phyloP scores from a whole-genome alignment of 2,888 invertebrate genomes.

The Liopterus haemorrhoidalis region DNA sequence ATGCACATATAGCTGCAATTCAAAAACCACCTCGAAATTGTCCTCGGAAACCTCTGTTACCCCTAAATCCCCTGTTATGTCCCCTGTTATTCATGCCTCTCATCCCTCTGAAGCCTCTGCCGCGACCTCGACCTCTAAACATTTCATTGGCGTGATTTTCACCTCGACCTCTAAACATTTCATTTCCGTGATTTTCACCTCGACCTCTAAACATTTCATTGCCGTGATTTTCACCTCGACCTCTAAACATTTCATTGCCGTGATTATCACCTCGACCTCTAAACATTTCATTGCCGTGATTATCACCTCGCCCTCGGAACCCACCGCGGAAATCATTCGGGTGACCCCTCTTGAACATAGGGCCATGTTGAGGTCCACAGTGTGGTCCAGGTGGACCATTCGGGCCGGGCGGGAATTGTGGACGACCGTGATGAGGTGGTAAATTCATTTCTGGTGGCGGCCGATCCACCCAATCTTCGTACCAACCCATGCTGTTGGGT shows the following conservation, averaged over 20 bases:
- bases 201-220: slow-evolving; percentile 13
- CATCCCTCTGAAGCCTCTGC: slow-evolving; percentile 24
- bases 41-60: slow-evolving; percentile 34
- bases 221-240: slow-evolving; percentile 13
- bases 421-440: too few species aligned
- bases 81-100: slow-evolving; percentile 36
- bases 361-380: too few species aligned
- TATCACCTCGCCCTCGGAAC: slow-evolving; percentile 19
- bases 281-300: slow-evolving; percentile 2
- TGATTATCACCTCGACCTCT: slow-evolving; percentile 17
- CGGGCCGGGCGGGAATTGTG: too few species aligned
- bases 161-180: slow-evolving; percentile 21
- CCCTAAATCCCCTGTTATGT: slow-evolving; percentile 29
- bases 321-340: slow-evolving; percentile 14
- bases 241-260: slow-evolving; percentile 20
- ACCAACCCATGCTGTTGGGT: slow-evolving; percentile 6
- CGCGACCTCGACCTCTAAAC: slow-evolving; percentile 19
- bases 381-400: too few species aligned
- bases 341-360: too few species aligned
- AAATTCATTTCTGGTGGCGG: too few species aligned
- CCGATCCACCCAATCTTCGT: slow-evolving; percentile 12
- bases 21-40: slow-evolving; percentile 40
- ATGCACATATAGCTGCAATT: slow-evolving; percentile 5
- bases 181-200: slow-evolving; percentile 13
- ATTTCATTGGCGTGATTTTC: slow-evolving; percentile 1